Percentiles rank a stretch among this genome's conserved stretches.
phyloP scores from a whole-genome alignment of 2,888 invertebrate species.

The Drosophila mettleri region DNA sequence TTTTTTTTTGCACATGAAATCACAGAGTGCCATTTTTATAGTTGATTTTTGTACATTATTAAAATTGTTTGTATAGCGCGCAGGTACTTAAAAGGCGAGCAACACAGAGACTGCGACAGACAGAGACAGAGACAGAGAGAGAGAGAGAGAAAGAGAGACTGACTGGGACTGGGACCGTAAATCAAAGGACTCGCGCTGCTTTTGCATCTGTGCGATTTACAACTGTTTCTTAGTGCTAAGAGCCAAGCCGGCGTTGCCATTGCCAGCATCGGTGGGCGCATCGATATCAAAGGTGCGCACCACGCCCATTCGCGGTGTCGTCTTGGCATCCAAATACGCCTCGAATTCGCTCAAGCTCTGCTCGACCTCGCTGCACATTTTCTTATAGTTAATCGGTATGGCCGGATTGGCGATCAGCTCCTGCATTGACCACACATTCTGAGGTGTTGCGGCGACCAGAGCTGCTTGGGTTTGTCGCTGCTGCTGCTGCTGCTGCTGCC shows the following conservation, averaged over 20 bases:
- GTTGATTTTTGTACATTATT: conserved; percentile 30
- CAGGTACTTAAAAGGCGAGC: conserved; percentile 35
- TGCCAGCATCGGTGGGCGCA: conserved; percentile 82
- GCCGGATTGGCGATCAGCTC: conserved; percentile 83
- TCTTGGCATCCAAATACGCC: conserved; percentile 78
- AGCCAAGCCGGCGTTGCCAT: conserved; percentile 77
- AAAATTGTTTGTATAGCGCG: conserved; percentile 33
- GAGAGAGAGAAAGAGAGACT: background rate
- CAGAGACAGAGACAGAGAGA: background rate
- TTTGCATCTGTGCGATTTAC: conserved; percentile 32
- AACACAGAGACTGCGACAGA: background rate
- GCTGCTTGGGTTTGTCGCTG: no score
- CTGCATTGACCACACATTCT: conserved; percentile 84
- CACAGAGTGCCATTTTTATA: conserved; percentile 53
- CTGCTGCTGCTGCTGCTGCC: conserved; percentile 1
- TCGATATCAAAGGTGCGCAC: conserved; percentile 86
- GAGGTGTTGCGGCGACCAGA: conserved; percentile 45
- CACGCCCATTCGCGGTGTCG: conserved; percentile 11
- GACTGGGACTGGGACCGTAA: background rate
- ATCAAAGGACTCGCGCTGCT: conserved; percentile 2
- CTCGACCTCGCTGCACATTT: conserved; percentile 84
- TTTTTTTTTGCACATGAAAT: conserved; percentile 25
- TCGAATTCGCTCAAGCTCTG: conserved; percentile 83
- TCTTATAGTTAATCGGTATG: conserved; percentile 84
- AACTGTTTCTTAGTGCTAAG: conserved; percentile 67